Conservation (phyloP, 1,140 invertebrate species). For the Drosophila trapezifrons region DNA sequence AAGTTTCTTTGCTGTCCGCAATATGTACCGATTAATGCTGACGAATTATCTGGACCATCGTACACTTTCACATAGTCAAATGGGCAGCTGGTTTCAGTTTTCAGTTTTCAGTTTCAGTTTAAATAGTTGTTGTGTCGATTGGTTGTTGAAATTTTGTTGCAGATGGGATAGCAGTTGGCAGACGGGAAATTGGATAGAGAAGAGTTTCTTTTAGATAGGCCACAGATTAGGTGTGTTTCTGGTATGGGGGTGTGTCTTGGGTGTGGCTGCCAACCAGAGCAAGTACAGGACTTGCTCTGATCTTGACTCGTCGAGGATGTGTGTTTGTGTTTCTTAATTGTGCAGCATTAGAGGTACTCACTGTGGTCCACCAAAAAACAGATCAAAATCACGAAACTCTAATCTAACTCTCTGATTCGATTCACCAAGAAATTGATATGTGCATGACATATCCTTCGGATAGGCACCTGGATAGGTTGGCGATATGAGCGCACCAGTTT, state of each 20-base stretch:
- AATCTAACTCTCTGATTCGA: slow-evolving; percentile 95
- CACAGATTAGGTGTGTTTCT: slow-evolving; percentile 30
- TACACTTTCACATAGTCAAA: slow-evolving; percentile 99
- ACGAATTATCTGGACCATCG: slow-evolving; percentile 94
- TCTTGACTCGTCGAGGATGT: slow-evolving; percentile 52
- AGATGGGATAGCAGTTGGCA: slow-evolving; percentile 45
- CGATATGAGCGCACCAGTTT: slow-evolving; percentile 94
- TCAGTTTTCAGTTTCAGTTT: slow-evolving; percentile 52
- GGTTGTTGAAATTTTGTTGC: slow-evolving; percentile 60
- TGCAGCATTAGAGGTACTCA: slow-evolving; percentile 87
- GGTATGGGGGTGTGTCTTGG: slow-evolving; percentile 19
- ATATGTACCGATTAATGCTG: slow-evolving; percentile 97
- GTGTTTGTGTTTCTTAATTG: slow-evolving; percentile 37
- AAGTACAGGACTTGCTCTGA: slow-evolving; percentile 71
- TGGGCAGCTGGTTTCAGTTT: slow-evolving; percentile 91
- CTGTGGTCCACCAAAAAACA: slow-evolving; percentile 99
- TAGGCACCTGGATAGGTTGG: slow-evolving; percentile 99
- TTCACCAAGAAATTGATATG: slow-evolving; percentile 96
- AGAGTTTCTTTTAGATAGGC: slow-evolving; percentile 45
- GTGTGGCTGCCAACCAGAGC: slow-evolving; percentile 64
- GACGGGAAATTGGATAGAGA: slow-evolving; percentile 49
- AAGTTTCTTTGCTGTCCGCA: slow-evolving; percentile 98
- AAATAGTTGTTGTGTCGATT: slow-evolving; percentile 35
- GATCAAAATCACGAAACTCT: slow-evolving; percentile 98
- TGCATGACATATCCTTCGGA: slow-evolving; percentile 97